Conservation (phyloP, 2,113 vertebrate genomes). For the Scytalopus superciliaris region DNA sequence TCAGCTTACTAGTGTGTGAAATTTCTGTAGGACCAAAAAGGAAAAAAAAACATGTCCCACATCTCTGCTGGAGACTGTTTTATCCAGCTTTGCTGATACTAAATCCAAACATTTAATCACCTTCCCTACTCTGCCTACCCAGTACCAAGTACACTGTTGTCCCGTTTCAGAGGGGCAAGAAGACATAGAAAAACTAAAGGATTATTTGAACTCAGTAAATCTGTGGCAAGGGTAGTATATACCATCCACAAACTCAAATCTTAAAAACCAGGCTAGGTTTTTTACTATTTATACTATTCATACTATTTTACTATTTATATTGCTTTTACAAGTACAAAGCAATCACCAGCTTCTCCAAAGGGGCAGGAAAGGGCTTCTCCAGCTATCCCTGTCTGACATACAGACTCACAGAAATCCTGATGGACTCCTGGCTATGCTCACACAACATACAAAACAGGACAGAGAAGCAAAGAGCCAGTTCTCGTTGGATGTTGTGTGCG, state of each 20-base stretch:
- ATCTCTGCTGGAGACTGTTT: neutral
- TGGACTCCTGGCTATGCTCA: neutral
- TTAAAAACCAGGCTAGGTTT: neutral
- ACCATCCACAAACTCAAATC: neutral
- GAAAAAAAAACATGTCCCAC: neutral
- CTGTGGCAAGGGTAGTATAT: neutral
- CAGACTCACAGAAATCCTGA: neutral
- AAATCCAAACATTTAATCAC: neutral
- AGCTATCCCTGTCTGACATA: neutral
- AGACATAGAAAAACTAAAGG: neutral
- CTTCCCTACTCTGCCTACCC: neutral
- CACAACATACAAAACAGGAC: neutral
- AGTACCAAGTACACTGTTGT: neutral
- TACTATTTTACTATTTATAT: too few species aligned
- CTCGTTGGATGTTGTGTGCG: rapidly evolving
- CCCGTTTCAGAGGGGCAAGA: neutral
- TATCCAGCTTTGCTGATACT: neutral
- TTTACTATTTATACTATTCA: too few species aligned
- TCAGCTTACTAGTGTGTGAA: neutral
- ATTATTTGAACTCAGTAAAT: neutral
- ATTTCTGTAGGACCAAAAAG: neutral
- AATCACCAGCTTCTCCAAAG: neutral
- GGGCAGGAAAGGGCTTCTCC: neutral
- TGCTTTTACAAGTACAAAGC: too few species aligned
- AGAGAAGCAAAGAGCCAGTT: neutral